Base-by-base conservation (phyloP, 2,888 invertebrate species). In the Perizoma flavofasciatum region DNA sequence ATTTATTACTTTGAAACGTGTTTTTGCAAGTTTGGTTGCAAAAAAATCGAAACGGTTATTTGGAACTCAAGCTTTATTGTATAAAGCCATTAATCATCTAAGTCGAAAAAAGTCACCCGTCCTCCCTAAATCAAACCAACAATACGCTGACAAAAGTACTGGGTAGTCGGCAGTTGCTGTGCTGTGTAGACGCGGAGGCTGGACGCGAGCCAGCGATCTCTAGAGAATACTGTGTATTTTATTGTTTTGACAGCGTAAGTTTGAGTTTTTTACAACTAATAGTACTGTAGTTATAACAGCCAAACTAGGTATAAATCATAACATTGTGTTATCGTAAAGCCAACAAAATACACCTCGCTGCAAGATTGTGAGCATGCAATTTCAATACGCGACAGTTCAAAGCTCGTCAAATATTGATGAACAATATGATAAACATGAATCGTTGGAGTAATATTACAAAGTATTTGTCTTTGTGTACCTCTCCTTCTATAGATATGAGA, bases 371-470 rank as follows among this genome's bases (percentile, higher is more conserved):
- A 7, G n/a, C 32, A 46, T 44, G n/a, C 7, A 11, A 48, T 58
- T 43, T 58, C 48, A 54, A 50, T 47, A 54, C 40, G 11, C 37
- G 22, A n/a, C 22, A 49, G 52, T 44, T 47, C 51, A 11, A n/a
- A 37, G 41, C 48, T 58, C 58, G 51, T 58, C 55, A 62, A 49
- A 62, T 58, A 58, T 58, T 58, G 62, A 62, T 52, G 55, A 11
- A n/a, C 35, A 41, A 34, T 45, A 37, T 43, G 7, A n/a, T 50
- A 51, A 34, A 58, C 49, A 11, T 11, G 49, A 11, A 46, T 22
- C 22, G 45, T 44, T 34, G 45, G 45, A 9, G 37, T 8, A n/a
- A 40, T 33, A 59, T 47, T 56, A 55, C 57, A 61, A 55, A 47
- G 54, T 61, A 22, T 37, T 6, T 43, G 37, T 46, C 46, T 33